These are phyloP conservation scores for Amphimedon queenslandica DNA, from an alignment of 37 sponge, comb jelly and placozoan genomes.

Conservation along the genomic window DNA sequence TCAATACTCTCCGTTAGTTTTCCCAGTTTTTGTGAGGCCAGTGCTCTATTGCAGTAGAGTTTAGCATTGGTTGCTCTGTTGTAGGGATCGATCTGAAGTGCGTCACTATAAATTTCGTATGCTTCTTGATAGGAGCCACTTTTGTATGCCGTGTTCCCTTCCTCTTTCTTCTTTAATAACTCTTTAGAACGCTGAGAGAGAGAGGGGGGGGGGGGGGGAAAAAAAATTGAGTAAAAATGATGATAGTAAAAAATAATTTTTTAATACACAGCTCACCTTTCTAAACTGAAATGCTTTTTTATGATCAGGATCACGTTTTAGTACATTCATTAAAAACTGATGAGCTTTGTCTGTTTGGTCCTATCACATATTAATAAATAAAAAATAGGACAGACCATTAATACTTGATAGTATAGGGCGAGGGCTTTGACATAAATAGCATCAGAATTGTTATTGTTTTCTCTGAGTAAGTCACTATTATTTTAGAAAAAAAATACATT, in stretches of 20 bases:
- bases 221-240: not conserved
- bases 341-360: conserved; percentile 84
- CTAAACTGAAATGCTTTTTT: conserved; percentile 45
- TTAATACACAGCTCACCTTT: conserved; percentile 19
- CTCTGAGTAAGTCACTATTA: conserved; percentile 73
- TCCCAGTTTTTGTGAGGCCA: conserved; percentile 74
- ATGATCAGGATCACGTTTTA: conserved; percentile 87
- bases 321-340: conserved; percentile 70
- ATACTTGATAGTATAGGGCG: conserved; percentile 82
- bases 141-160: conserved; percentile 78
- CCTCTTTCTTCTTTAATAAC: conserved; percentile 78
- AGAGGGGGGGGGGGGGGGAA: not conserved
- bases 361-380: conserved; percentile 1
- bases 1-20: conserved; percentile 56
- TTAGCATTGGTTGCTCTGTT: conserved; percentile 90
- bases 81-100: conserved; percentile 80
- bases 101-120: conserved; percentile 73
- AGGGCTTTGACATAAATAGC: conserved; percentile 92
- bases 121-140: conserved; percentile 60
- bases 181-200: conserved; percentile 68
- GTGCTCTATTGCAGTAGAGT: conserved; percentile 89
- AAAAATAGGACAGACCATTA: not conserved
- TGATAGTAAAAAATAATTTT: not conserved
- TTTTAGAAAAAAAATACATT: not conserved
- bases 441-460: conserved; percentile 77